Conservation (phyloP, 2,888 invertebrate genomes). For the Mycogona germanica region DNA sequence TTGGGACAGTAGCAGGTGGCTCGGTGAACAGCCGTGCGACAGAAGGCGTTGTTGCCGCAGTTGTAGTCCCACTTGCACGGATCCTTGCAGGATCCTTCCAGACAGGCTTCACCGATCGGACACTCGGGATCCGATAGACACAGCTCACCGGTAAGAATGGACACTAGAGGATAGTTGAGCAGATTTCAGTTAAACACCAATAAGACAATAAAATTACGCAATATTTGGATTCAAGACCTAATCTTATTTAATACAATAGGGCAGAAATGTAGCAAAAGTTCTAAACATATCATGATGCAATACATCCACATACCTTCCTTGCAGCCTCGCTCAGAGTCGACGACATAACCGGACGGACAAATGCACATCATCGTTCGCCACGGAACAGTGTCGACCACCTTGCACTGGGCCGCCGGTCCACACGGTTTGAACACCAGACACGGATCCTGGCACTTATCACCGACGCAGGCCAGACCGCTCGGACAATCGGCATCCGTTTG, state of each 20-base stretch:
- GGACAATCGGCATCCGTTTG: slow-evolving; percentile 71
- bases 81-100: slow-evolving; percentile 21
- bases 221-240: no score
- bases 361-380: slow-evolving; percentile 81
- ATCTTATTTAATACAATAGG: no score
- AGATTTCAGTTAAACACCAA: neutral
- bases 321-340: slow-evolving; percentile 21
- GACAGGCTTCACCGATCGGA: slow-evolving; percentile 20
- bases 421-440: slow-evolving; percentile 24
- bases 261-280: no score
- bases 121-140: slow-evolving; percentile 42
- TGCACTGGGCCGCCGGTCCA: slow-evolving; percentile 39
- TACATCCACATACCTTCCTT: slow-evolving; percentile 7
- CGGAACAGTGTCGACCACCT: slow-evolving; percentile 69
- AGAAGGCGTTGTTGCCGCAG: slow-evolving; percentile 40
- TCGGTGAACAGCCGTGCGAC: slow-evolving; percentile 28
- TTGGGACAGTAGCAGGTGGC: slow-evolving; percentile 32
- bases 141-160: slow-evolving; percentile 7
- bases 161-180: neutral
- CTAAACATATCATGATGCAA: no score
- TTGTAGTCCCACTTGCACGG: slow-evolving; percentile 36
- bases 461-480: slow-evolving; percentile 62
- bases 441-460: slow-evolving; percentile 63
- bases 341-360: slow-evolving; percentile 22
- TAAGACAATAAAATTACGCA: no score